Evolutionary conservation across 2,113 vertebrate genomes (phyloP), one percentile per base, ranked within the genome.

Genomic region (Oryzias javanicus): DNA sequence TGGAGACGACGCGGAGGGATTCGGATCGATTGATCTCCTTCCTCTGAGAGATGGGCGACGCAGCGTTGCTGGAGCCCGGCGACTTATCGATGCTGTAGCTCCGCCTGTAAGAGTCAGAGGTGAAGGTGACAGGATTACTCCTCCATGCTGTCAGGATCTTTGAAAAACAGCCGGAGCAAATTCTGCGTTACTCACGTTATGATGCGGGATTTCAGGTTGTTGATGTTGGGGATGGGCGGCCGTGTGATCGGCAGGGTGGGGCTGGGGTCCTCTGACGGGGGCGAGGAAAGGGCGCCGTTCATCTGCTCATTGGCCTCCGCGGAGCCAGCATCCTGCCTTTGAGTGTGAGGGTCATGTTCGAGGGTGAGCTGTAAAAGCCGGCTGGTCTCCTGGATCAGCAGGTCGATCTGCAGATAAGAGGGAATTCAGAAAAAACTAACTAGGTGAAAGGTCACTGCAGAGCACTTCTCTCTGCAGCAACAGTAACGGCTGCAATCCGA

Each of bases 1-100:
- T 91, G 41, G 85, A 93, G 56, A 95, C 94, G 0, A 94, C 90
- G 0, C 96, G 94, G 27, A 99, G 90, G 0, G 96, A 98, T 69
- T 97, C 96, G 0, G 97, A 98, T 59, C 96, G 95, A 42, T 94
- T 92, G 4, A 98, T 94, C 72, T 98, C 95, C 80, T 94, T 96
- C 83, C 80, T 91, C 52, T 92, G 93, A n/a, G 94, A 94, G 0
- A 91, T 85, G 0, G 96, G 95, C 0, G 97, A 97, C 0, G 89
- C 87, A 14, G 93, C 63, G 0, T 91, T 94, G 72, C 93, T 87
- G 0, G 94, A 92, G 61, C 95, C 90, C 0, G 96, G 96, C 0
- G 97, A 98, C 67, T 95, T 95, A 76, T 98, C 96, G 0, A 93
- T 97, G 76, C 96, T 99, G 85, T 82, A 97, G 83, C 96, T 98